A percentile compares a stretch with the other conserved stretches of the same genome.
These are phyloP conservation scores for Laticauda laticaudata DNA, from an alignment of 2,113 vertebrate species.

Conservation along the genomic window DNA sequence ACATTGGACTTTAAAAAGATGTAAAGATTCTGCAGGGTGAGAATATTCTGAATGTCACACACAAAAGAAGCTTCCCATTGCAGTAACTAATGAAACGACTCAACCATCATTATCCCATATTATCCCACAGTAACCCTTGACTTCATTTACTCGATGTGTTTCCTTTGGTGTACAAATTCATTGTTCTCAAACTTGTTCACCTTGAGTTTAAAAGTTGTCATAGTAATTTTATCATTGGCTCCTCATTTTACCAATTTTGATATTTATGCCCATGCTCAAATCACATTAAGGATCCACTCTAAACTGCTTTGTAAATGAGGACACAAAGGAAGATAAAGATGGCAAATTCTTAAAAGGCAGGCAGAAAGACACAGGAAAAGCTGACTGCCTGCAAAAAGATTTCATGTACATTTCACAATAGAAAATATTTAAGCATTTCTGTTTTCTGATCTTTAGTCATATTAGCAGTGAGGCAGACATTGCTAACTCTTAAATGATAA, in stretches of 20 bases:
- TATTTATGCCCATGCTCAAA: background rate
- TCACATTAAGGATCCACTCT: background rate
- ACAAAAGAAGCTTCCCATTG: background rate
- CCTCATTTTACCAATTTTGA: background rate
- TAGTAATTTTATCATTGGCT: background rate
- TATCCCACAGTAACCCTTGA: background rate
- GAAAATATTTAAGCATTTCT: background rate
- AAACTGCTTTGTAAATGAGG: background rate
- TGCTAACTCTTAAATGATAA: background rate
- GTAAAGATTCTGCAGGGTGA: background rate
- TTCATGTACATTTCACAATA: background rate
- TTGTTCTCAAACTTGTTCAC: background rate
- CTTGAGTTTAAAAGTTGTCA: background rate
- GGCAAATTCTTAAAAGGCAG: background rate
- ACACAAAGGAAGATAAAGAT: background rate
- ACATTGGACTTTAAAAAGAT: conserved; percentile 9
- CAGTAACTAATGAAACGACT: background rate
- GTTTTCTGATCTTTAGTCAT: background rate
- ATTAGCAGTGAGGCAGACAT: background rate
- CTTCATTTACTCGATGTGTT: background rate
- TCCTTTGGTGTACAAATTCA: background rate
- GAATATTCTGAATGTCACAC: background rate
- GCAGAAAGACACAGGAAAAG: background rate
- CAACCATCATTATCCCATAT: background rate
- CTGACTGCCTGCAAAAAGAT: background rate